Evolutionary conservation across 2,888 invertebrate genomes (phyloP).

Genomic region (Congeria kusceri): DNA sequence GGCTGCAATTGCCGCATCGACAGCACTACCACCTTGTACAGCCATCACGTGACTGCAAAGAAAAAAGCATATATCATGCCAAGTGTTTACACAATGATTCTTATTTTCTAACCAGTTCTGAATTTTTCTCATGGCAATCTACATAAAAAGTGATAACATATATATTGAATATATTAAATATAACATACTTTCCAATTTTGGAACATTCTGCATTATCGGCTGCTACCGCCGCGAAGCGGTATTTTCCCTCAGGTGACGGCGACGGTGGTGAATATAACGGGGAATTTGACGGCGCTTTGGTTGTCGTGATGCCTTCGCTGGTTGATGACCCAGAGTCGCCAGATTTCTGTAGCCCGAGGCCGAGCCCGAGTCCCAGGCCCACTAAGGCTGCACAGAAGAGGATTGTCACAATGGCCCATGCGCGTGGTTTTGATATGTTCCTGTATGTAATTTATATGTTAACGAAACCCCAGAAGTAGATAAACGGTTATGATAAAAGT

Average conservation of each 20-base stretch:
- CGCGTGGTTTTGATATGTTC: slow-evolving; percentile 54
- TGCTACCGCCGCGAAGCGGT: slow-evolving; percentile 60
- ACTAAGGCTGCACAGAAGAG: slow-evolving; percentile 46
- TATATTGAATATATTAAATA: too few relatives aligned
- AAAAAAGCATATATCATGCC: not conserved
- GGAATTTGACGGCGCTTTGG: not conserved
- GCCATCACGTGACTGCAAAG: slow-evolving; percentile 87
- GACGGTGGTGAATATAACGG: slow-evolving; percentile 39
- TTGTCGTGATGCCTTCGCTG: not conserved
- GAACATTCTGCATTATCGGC: slow-evolving; percentile 60
- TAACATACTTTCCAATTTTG: slow-evolving; percentile 59
- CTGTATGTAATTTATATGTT: not conserved
- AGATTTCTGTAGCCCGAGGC: slow-evolving; percentile 21
- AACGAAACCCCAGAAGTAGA: not conserved
- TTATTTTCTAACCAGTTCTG: not conserved
- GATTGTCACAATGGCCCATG: slow-evolving; percentile 47
- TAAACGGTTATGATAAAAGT: not conserved
- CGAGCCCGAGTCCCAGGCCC: slow-evolving; percentile 54
- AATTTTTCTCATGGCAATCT: too few relatives aligned
- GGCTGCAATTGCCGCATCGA: slow-evolving; percentile 91
- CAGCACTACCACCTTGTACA: slow-evolving; percentile 89
- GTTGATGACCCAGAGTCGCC: not conserved
- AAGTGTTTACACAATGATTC: not conserved
- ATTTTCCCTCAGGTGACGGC: slow-evolving; percentile 46
- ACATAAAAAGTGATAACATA: not conserved